Conservation (phyloP, 2,113 vertebrate genomes). For the Seriola dumerili region DNA sequence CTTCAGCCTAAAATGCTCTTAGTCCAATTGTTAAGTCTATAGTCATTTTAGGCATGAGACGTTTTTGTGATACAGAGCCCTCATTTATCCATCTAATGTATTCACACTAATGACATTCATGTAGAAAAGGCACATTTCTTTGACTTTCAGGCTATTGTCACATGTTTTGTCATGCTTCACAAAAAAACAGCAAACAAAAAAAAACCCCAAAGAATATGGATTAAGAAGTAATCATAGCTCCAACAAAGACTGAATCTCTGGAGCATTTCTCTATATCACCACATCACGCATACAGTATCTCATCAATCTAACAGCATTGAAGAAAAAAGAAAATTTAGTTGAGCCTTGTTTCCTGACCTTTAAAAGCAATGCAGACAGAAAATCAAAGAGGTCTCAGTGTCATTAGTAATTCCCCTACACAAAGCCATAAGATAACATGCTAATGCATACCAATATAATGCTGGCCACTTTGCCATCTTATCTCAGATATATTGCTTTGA, state of each 20-base stretch:
- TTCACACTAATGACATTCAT: conserved; percentile 1
- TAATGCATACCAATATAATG: conserved; percentile 54
- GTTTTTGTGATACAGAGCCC: not conserved
- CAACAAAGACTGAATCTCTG: not conserved
- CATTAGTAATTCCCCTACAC: conserved; percentile 42
- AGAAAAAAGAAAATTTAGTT: not conserved
- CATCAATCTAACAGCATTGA: not conserved
- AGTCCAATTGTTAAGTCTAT: not conserved
- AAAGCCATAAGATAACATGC: conserved; percentile 37
- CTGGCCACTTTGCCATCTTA: conserved; percentile 18
- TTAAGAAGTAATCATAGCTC: not conserved
- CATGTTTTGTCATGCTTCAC: not conserved
- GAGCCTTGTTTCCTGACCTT: conserved; percentile 13
- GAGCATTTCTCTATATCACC: not conserved
- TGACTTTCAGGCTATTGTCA: not conserved
- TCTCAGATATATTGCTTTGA: conserved; percentile 46
- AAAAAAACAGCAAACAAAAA: too few species aligned
- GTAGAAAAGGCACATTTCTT: not conserved
- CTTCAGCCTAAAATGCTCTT: not conserved
- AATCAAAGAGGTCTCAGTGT: conserved; percentile 40
- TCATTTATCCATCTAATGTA: not conserved
- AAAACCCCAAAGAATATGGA: not conserved
- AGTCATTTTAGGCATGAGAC: not conserved
- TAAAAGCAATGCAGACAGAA: conserved; percentile 32
- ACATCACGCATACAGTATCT: conserved; percentile 8